Percentiles rank a stretch among this genome's conserved stretches.
These are phyloP conservation scores for Heteromormyrus szaboi DNA, from an alignment of 2,797 vertebrate species.

Conservation along the genomic window DNA sequence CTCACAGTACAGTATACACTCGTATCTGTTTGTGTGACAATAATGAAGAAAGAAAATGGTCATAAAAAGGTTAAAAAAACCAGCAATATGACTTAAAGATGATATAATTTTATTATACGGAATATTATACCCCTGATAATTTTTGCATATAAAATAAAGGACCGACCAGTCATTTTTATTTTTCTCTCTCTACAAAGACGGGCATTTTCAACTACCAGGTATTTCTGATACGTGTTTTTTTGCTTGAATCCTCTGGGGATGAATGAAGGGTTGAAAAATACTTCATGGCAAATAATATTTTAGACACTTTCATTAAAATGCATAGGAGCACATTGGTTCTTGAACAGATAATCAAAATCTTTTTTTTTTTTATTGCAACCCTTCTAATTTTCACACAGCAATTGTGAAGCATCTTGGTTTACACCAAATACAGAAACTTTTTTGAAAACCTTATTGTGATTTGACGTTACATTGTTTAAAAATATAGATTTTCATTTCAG, in stretches of 20 bases:
- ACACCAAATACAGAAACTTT: no score
- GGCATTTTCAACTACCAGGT: background rate
- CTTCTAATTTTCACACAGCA: background rate
- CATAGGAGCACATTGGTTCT: background rate
- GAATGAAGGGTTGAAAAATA: background rate
- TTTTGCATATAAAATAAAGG: background rate
- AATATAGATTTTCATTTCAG: no score
- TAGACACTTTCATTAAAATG: background rate
- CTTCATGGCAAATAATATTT: background rate
- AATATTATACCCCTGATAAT: background rate
- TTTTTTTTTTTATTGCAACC: background rate
- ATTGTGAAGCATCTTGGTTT: no score
- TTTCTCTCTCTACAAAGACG: background rate
- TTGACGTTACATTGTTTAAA: no score
- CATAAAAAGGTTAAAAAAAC: background rate
- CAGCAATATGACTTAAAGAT: background rate
- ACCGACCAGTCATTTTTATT: background rate
- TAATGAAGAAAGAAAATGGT: background rate
- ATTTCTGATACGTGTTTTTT: background rate
- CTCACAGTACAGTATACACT: background rate
- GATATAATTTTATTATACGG: background rate
- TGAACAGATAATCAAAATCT: background rate
- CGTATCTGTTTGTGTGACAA: background rate
- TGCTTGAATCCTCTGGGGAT: background rate
- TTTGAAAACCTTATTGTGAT: no score